A percentile compares a stretch with the other conserved stretches of the same genome.
These are phyloP conservation scores for Erebia epiphron DNA, from an alignment of 2,888 invertebrate species.

Conservation along the genomic window DNA sequence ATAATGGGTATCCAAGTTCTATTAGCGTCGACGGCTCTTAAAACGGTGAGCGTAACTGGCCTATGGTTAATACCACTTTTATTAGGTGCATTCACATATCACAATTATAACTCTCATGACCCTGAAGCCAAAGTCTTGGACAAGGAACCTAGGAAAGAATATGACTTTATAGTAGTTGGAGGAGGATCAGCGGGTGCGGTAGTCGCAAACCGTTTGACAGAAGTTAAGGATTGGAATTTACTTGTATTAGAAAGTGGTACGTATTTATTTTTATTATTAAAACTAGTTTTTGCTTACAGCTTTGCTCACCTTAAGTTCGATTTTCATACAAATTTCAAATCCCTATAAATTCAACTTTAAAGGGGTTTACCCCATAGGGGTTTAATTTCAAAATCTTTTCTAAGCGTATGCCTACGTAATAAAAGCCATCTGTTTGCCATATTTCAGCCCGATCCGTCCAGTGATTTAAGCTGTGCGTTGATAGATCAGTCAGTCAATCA, in stretches of 20 bases:
- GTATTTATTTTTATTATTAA: constrained; percentile 30
- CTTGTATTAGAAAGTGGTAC: constrained; percentile 89
- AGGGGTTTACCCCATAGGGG: no score
- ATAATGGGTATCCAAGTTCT: constrained; percentile 89
- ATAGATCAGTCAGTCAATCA: no score
- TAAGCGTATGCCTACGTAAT: no score
- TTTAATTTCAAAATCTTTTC: no score
- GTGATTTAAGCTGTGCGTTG: no score
- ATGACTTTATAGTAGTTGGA: constrained; percentile 93
- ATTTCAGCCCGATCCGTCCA: no score
- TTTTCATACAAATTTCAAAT: no score
- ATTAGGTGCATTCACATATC: constrained; percentile 91
- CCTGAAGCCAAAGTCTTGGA: constrained; percentile 91
- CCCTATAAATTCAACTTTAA: no score
- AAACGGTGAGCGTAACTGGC: constrained; percentile 90
- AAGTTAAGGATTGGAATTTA: constrained; percentile 89
- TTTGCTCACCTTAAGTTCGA: no score
- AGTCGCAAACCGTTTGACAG: constrained; percentile 91
- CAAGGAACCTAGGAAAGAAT: constrained; percentile 87
- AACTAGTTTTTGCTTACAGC: no score
- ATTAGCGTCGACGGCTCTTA: constrained; percentile 89
- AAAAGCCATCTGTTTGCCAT: no score
- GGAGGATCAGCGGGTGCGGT: constrained; percentile 96
- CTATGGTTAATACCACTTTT: constrained; percentile 93
- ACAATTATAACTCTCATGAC: constrained; percentile 90